Percentiles rank a stretch among this genome's conserved stretches.
Conservation (phyloP, 2,797 vertebrate species). For the Phrynocephalus forsythii region DNA sequence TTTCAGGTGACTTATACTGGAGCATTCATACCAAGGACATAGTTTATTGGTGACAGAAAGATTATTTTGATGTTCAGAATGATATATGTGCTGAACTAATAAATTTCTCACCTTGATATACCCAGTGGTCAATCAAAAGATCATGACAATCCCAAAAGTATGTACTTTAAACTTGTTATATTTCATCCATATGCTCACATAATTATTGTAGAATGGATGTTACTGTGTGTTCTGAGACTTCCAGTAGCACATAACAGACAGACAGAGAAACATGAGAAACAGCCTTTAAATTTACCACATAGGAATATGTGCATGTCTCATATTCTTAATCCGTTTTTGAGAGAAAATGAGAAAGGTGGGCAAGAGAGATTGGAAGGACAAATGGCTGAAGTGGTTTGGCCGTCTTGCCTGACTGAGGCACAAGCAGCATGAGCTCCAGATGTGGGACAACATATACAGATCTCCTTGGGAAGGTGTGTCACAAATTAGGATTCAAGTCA, state of each 20-base stretch:
- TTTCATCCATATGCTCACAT: background rate
- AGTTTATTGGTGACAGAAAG: too few species aligned
- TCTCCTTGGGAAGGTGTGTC: background rate
- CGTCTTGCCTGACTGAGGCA: background rate
- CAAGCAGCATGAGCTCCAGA: constrained; percentile 28
- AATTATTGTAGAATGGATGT: background rate
- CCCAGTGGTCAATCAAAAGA: too few species aligned
- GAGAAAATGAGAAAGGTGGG: background rate
- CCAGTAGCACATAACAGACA: background rate
- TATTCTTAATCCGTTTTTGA: background rate
- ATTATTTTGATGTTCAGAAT: too few species aligned
- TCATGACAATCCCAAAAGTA: too few species aligned
- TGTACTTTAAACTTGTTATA: too few species aligned
- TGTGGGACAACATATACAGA: background rate
- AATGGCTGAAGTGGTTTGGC: constrained; percentile 23
- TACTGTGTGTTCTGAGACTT: background rate
- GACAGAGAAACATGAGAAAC: too few species aligned
- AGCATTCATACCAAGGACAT: too few species aligned
- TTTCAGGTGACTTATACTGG: too few species aligned
- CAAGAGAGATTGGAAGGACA: background rate
- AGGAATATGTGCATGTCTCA: background rate
- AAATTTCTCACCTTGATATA: too few species aligned
- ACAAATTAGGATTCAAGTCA: background rate
- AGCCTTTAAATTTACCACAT: background rate
- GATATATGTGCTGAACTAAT: too few species aligned